A percentile compares a stretch with the other conserved stretches of the same genome.
These are phyloP conservation scores for Trinorchestia longiramus DNA, from an alignment of 1,140 invertebrate genomes.

Conservation along the genomic window DNA sequence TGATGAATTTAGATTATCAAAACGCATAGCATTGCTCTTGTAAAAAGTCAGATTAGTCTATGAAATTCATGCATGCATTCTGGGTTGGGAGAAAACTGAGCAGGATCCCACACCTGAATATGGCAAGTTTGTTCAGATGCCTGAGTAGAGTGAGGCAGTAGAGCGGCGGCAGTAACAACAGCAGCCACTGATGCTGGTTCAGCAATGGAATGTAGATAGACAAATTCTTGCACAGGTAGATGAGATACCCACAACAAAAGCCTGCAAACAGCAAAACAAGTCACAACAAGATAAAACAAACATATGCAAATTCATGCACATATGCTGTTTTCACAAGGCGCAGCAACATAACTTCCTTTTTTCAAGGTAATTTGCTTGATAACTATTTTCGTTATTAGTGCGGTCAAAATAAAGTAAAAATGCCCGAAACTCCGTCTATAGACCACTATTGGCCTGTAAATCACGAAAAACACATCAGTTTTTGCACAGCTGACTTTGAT, in stretches of 20 bases:
- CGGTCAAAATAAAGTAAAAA: too few species aligned
- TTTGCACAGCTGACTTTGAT: too few species aligned
- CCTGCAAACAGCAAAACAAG: conserved; percentile 58
- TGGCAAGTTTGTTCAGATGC: conserved; percentile 71
- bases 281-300: not conserved
- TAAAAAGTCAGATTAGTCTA: not conserved
- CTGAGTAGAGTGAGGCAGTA: conserved; percentile 70
- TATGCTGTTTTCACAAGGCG: too few species aligned
- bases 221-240: conserved; percentile 71
- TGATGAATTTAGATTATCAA: not conserved
- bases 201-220: conserved; percentile 69
- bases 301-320: not conserved
- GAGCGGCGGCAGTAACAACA: conserved; percentile 70
- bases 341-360: too few species aligned
- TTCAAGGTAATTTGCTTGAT: too few species aligned
- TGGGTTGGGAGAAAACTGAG: not conserved
- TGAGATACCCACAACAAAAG: conserved; percentile 69
- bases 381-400: too few species aligned
- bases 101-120: conserved; percentile 69
- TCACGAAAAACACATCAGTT: too few species aligned
- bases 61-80: not conserved
- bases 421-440: too few species aligned
- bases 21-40: not conserved
- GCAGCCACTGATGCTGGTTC: conserved; percentile 70
- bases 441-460: too few species aligned